Conservation (phyloP, 1,140 invertebrate species). For the Calephelis nemesis region DNA sequence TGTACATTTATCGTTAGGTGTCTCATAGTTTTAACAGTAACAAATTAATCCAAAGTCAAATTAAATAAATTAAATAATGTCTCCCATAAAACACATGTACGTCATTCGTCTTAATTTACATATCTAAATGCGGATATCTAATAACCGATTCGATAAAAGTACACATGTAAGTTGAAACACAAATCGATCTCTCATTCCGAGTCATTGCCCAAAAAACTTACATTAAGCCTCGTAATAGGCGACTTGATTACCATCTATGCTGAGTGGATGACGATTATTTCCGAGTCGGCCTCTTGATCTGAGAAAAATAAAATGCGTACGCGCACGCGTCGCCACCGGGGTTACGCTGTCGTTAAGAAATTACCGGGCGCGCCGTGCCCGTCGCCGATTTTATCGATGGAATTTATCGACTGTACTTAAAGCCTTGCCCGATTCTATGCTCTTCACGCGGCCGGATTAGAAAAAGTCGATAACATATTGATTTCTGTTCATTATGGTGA, state of each 20-base stretch:
- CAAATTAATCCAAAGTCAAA: not conserved
- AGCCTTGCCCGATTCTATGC: slow-evolving; percentile 49
- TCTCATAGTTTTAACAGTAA: too few relatives aligned
- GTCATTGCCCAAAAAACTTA: slow-evolving; percentile 61
- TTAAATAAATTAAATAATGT: not conserved
- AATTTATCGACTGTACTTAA: slow-evolving; percentile 72
- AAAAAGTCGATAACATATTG: slow-evolving; percentile 29
- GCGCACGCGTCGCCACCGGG: slow-evolving; percentile 74
- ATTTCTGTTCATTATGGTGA: slow-evolving; percentile 9
- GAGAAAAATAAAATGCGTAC: slow-evolving; percentile 72
- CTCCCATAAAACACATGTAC: not conserved
- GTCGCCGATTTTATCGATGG: slow-evolving; percentile 76
- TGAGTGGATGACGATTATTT: slow-evolving; percentile 76
- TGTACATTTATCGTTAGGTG: too few relatives aligned
- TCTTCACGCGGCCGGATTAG: slow-evolving; percentile 39
- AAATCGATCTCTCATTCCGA: slow-evolving; percentile 49
- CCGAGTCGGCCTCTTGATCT: slow-evolving; percentile 62
- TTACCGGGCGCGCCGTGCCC: slow-evolving; percentile 63
- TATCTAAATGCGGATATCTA: slow-evolving; percentile 21
- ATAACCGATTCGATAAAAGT: slow-evolving; percentile 28
- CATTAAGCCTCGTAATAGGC: slow-evolving; percentile 74
- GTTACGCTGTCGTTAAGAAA: slow-evolving; percentile 76
- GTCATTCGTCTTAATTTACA: slow-evolving; percentile 8
- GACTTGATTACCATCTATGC: slow-evolving; percentile 73
- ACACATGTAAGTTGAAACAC: slow-evolving; percentile 40